Evolutionary conservation across 2,113 vertebrate species (phyloP), one percentile per base, ranked within the genome.

Genomic region (Sakesphorus luctuosus): DNA sequence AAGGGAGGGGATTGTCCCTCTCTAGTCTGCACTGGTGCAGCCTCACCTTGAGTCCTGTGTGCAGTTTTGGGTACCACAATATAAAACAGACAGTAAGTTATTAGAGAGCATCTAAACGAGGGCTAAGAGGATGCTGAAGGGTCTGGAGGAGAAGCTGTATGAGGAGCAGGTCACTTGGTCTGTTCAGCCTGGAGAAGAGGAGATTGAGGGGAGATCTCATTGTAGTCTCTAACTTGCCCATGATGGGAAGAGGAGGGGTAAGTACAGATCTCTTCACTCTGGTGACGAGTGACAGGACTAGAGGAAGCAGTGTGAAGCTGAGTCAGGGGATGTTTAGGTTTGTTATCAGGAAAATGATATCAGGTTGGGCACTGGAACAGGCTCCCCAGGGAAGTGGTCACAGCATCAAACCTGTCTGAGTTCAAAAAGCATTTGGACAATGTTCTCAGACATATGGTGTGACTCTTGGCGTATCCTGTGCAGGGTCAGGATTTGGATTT

Each of bases 171-270:
- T 20, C 26, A 53, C 81, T 36, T 44, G 16, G 33, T 53, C 24
- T 53, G 33, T 33, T 52, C 38, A 73, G 56, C 33, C 20, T 62
- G 38, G 56, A 44, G 46, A 7, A 35, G 33, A 35, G 33, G 26
- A 83, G 31, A 36, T 31, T 53, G 47, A 52, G 29, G 31, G 29
- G 36, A 44, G 10, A 62, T 25, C 67, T 52, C 56, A 52, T 6
- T 2, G 1, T 36, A 61, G 55, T 24, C 49, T 35, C 29, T 6
- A 35, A 19, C 19, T 72, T 83, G 31, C 55, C 52, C 1, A 0
- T 83, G 67, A 52, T 31, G 16, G 36, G 35, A 59, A 69, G 65
- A 40, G 44, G 5, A 73, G 33, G 36, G 21, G 33, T 18, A 65
- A 40, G n/a, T 46, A 38, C 1, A 53, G 0, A 65, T 26, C 49